Conservation (phyloP, 2,797 vertebrate genomes). For the Pseudopleuronectes americanus region DNA sequence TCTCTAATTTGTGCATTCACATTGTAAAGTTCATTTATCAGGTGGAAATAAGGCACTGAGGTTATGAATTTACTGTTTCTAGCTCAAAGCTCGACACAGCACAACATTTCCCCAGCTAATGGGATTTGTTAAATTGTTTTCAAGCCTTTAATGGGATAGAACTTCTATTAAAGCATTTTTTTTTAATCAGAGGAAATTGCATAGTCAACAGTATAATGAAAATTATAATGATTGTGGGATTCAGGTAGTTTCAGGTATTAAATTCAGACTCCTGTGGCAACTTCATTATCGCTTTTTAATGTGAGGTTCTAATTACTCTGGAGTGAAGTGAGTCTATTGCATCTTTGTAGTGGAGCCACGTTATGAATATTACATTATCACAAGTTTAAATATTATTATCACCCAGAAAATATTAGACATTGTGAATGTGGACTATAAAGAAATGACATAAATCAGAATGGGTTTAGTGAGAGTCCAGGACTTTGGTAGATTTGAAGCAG, state of each 20-base stretch:
- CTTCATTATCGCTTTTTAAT: slow-evolving; percentile 47
- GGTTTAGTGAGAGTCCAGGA: slow-evolving; percentile 37
- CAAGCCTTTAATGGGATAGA: not conserved
- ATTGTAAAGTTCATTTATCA: not conserved
- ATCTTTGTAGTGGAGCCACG: slow-evolving; percentile 33
- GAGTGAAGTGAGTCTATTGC: slow-evolving; percentile 27
- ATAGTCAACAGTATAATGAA: not conserved
- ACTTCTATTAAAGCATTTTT: not conserved
- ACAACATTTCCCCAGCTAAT: too few species aligned
- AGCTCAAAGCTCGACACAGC: not conserved
- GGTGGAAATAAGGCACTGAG: not conserved
- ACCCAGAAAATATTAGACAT: slow-evolving; percentile 17
- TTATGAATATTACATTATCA: slow-evolving; percentile 43
- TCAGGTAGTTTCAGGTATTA: slow-evolving; percentile 39
- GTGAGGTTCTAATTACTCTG: slow-evolving; percentile 43
- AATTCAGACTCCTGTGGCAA: slow-evolving; percentile 12
- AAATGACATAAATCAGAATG: not conserved
- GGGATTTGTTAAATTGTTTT: not conserved
- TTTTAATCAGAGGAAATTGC: not conserved
- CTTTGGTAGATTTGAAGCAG: too few species aligned
- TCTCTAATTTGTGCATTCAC: not conserved
- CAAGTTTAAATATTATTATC: slow-evolving; percentile 37
- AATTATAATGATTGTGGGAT: slow-evolving; percentile 28
- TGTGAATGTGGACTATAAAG: not conserved
- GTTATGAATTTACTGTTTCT: not conserved